Percentiles rank a stretch among this genome's conserved stretches.
phyloP scores from a whole-genome alignment of 2,888 invertebrate species.

The Ferdinandea cuprea region DNA sequence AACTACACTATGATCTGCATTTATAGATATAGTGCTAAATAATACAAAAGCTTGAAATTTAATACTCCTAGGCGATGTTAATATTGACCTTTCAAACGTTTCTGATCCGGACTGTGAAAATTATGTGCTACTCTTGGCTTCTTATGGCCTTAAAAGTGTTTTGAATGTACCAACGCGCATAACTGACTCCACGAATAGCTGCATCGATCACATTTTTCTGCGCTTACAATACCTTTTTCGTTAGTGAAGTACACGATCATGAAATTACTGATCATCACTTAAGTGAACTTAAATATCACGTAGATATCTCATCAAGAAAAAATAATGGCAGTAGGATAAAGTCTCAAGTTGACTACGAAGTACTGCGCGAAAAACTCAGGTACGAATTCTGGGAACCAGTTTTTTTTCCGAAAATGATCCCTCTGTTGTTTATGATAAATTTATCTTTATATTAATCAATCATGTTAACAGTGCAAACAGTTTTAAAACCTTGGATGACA shows the following conservation, averaged over 20 bases:
- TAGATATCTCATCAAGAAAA: background rate
- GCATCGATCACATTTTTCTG: slow-evolving; percentile 6
- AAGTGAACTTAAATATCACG: background rate
- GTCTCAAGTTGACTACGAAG: background rate
- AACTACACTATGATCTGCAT: too few relatives aligned
- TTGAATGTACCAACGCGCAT: slow-evolving; percentile 4
- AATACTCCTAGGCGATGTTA: too few relatives aligned
- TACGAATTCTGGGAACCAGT: too few relatives aligned
- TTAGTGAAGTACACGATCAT: background rate
- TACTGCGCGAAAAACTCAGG: too few relatives aligned
- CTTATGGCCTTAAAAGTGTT: background rate
- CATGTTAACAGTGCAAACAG: slow-evolving; percentile 2
- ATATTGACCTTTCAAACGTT: too few relatives aligned
- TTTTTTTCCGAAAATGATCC: too few relatives aligned
- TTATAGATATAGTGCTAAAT: too few relatives aligned
- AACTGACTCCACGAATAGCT: too few relatives aligned
- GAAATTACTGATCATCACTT: slow-evolving; percentile 3
- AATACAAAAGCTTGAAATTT: too few relatives aligned
- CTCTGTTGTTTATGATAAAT: slow-evolving; percentile 1
- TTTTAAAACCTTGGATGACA: background rate
- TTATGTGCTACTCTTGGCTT: slow-evolving; percentile 1
- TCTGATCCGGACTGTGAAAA: background rate
- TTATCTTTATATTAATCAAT: background rate
- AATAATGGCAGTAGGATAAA: background rate
- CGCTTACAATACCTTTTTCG: background rate